Evolutionary conservation across 2,113 vertebrate species (phyloP).

Genomic region (Dipodomys stephensi): DNA sequence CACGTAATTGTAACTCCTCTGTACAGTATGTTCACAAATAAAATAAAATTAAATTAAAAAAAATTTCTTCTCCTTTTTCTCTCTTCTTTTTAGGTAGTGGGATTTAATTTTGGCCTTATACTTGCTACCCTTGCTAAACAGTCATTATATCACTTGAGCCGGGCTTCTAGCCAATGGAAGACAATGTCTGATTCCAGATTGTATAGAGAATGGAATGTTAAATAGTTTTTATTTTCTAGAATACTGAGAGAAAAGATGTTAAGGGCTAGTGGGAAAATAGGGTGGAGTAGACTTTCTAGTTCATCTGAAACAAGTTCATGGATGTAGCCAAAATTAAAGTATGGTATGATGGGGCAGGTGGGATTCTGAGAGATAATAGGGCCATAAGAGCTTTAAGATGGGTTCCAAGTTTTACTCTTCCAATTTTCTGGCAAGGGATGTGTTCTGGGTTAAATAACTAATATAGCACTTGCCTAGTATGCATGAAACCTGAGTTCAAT

Average conservation of each 20-base stretch:
- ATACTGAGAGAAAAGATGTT: background rate
- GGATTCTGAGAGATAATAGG: no score
- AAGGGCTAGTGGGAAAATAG: no score
- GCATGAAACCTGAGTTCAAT: no score
- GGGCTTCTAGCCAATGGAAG: background rate
- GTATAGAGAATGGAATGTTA: background rate
- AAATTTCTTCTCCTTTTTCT: no score
- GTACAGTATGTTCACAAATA: no score
- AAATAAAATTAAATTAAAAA: no score
- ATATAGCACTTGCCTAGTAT: background rate
- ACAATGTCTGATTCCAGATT: background rate
- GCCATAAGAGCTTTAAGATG: background rate
- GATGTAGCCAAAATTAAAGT: background rate
- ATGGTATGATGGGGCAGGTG: background rate
- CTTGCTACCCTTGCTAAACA: no score
- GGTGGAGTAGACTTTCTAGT: background rate
- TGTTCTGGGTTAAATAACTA: background rate
- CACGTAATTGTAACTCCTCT: no score
- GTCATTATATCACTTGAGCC: no score
- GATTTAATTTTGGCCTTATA: no score
- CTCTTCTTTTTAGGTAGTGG: no score
- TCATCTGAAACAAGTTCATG: background rate
- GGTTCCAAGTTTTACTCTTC: background rate
- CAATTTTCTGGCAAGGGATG: no score
- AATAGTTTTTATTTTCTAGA: background rate